Evolutionary conservation across 2,888 invertebrate species (phyloP), one percentile per base, ranked within the genome.

Genomic region (Apeira syringaria): DNA sequence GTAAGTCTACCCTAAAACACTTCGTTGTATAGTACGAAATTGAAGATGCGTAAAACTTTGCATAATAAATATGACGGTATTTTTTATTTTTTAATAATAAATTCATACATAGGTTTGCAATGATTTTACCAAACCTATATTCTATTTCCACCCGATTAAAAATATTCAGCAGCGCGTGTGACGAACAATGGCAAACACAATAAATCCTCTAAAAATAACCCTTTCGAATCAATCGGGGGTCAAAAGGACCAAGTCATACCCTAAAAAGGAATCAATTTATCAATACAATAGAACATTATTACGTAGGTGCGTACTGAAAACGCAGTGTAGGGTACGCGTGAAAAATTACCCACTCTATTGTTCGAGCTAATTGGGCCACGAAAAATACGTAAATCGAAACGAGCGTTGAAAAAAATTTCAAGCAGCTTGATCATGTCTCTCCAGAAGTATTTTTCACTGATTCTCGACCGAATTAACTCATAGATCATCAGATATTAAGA

Each of bases 201-300:
- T 30, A 9, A 33, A 22, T 10, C 26, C 32, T 9, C 22, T 25
- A 46, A 49, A 47, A 47, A 45, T 46, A 41, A 41, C 44, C 47
- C 52, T 43, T 43, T 35, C 18, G 20, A n/a, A 10, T 1, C 31
- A 6, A 5, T 12, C 31, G 32, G 33, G 35, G 34, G 38, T 44
- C 5, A 44, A 50, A 53, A 47, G 26, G 29, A 42, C 49, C 29
- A 47, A 44, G 55, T 55, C 55, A 58, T 43, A 42, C 12, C 32
- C 49, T 34, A 45, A 48, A 53, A 56, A 38, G 38, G 34, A 35
- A 30, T 56, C 51, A 53, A 56, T 59, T 65, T 61, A 56, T 42
- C 53, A 47, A 35, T 53, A 69, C 68, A 68, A 72, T 57, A 56
- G 68, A 59, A 57, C 63, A 62, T 62, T 69, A 71, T 67, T 66